These are phyloP conservation scores for Rousettus leschenaultii DNA, from an alignment of 2,113 vertebrate genomes.

Conservation along the genomic window DNA sequence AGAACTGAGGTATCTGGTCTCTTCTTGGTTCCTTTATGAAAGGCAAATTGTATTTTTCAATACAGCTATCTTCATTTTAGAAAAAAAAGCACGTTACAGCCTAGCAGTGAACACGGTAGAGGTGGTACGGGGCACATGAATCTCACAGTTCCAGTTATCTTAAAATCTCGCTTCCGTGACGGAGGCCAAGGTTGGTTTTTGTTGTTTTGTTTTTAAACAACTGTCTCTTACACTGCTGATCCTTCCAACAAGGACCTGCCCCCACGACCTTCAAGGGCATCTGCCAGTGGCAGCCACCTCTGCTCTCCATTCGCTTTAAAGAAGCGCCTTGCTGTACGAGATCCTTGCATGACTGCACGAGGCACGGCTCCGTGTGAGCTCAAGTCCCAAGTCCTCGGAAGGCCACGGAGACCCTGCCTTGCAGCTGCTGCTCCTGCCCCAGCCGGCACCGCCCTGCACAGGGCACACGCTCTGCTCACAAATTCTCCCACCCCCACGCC, in stretches of 20 bases:
- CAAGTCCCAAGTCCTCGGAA: background rate
- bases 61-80: background rate
- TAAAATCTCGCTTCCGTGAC: background rate
- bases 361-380: background rate
- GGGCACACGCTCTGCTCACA: background rate
- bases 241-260: background rate
- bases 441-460: background rate
- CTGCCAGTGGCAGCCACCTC: too few relatives aligned
- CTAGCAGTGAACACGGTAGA: too few relatives aligned
- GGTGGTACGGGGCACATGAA: too few relatives aligned
- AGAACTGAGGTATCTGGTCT: background rate
- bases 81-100: too few relatives aligned
- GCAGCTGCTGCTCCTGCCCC: background rate
- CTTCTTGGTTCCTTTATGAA: background rate
- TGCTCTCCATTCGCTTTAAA: background rate
- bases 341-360: background rate
- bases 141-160: background rate
- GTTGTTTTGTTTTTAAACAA: background rate
- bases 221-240: background rate
- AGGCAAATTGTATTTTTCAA: background rate
- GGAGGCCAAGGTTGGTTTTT: background rate
- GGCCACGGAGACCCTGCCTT: background rate
- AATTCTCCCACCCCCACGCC: rapidly evolving
- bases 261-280: background rate
- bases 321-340: background rate